These are phyloP conservation scores for Nemotelus nigrinus DNA, from an alignment of 2,888 invertebrate genomes.

Conservation along the genomic window DNA sequence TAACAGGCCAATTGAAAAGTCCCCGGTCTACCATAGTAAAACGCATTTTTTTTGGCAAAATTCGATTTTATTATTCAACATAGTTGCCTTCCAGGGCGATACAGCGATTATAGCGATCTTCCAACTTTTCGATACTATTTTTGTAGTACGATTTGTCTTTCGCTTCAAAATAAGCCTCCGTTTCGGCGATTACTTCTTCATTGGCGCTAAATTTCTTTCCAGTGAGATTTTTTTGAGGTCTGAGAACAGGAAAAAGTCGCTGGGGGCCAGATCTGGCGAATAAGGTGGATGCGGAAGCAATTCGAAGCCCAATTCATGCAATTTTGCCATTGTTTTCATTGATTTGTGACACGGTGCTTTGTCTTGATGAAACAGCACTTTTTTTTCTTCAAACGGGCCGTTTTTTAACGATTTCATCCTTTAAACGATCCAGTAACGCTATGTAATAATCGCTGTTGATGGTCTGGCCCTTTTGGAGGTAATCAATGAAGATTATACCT, in stretches of 20 bases:
- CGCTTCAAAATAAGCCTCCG: slow-evolving; percentile 2
- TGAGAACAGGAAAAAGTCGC: slow-evolving; percentile 1
- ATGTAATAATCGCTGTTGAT: slow-evolving; percentile 51
- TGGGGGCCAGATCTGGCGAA: slow-evolving; percentile 14
- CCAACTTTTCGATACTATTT: slow-evolving; percentile 4
- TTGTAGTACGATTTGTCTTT: slow-evolving; percentile 13
- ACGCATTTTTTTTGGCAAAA: slow-evolving; percentile 3
- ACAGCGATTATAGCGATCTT: background rate
- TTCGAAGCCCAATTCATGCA: slow-evolving; percentile 16
- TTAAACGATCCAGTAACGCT: slow-evolving; percentile 51
- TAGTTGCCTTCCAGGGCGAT: slow-evolving; percentile 14
- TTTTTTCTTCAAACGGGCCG: background rate
- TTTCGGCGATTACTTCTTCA: slow-evolving; percentile 14
- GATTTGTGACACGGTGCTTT: slow-evolving; percentile 13
- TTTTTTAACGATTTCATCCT: slow-evolving; percentile 3
- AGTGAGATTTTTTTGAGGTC: slow-evolving; percentile 7
- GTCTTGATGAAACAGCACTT: background rate
- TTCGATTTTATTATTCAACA: slow-evolving; percentile 15
- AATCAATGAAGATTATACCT: slow-evolving; percentile 56
- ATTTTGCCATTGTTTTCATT: slow-evolving; percentile 27
- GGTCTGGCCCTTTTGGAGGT: slow-evolving; percentile 56
- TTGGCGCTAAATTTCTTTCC: slow-evolving; percentile 13
- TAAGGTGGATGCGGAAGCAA: slow-evolving; percentile 7
- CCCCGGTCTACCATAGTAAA: slow-evolving; percentile 9
- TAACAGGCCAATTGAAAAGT: too few relatives aligned